Evolutionary conservation across 2,888 invertebrate genomes (phyloP).

Genomic region (Disparrhopalites patrizii): DNA sequence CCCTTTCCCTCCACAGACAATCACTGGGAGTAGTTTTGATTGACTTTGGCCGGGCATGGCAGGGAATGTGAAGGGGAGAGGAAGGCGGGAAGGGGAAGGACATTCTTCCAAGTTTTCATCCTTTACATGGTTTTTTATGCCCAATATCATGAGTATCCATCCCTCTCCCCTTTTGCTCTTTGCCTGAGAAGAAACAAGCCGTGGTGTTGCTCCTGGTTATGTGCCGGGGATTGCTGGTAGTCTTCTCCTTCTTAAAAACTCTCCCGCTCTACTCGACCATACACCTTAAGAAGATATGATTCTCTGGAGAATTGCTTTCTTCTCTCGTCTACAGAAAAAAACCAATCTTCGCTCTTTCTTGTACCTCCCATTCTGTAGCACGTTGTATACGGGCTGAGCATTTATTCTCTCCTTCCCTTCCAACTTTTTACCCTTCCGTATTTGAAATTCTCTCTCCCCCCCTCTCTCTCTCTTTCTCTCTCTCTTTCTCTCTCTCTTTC

Average conservation of each 20-base stretch:
- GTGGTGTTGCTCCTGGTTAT: no score
- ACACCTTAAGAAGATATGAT: conserved; percentile 31
- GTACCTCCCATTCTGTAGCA: no score
- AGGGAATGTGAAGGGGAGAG: no score
- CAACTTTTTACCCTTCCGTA: no score
- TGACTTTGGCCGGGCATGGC: no score
- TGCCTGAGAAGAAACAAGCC: no score
- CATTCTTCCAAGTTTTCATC: not conserved
- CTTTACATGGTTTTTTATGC: no score
- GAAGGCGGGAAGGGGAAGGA: not conserved
- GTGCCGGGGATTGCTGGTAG: no score
- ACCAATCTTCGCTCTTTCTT: conserved; percentile 32
- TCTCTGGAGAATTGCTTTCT: conserved; percentile 31
- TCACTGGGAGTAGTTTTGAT: no score
- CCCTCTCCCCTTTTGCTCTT: no score
- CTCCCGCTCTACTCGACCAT: not conserved
- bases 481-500: not conserved
- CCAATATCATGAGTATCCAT: conserved; percentile 3
- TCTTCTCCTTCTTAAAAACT: not conserved
- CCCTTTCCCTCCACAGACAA: no score
- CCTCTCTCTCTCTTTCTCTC: not conserved
- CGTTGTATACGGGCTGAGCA: no score
- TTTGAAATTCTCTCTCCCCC: conserved; percentile 20
- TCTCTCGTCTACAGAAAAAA: conserved; percentile 12
- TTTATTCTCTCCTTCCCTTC: conserved; percentile 8